These are phyloP conservation scores for Microctenopoma steveboyesi DNA, from an alignment of 2,797 vertebrate genomes.

Conservation along the genomic window DNA sequence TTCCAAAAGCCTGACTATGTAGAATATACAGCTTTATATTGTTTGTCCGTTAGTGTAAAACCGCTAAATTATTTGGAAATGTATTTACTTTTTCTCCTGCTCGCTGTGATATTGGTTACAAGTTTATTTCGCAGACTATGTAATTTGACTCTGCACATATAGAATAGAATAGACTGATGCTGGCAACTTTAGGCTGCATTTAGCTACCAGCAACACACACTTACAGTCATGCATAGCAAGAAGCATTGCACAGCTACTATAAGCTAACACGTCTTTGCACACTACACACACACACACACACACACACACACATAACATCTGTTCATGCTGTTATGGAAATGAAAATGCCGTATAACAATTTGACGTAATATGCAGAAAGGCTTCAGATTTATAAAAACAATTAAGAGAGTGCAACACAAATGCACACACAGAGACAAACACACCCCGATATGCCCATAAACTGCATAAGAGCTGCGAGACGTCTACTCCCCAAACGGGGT, in stretches of 20 bases:
- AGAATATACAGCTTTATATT: not conserved
- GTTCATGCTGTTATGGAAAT: constrained; percentile 41
- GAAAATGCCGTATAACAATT: constrained; percentile 43
- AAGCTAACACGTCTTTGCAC: not conserved
- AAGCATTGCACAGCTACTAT: constrained; percentile 8
- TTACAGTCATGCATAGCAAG: not conserved
- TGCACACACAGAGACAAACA: constrained; percentile 2
- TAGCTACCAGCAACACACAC: constrained; percentile 23
- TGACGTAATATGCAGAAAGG: not conserved
- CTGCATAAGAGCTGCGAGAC: constrained; percentile 63
- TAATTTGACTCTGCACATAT: no score
- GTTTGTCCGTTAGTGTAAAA: no score
- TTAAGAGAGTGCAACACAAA: constrained; percentile 5
- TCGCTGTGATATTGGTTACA: no score
- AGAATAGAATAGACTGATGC: constrained; percentile 8
- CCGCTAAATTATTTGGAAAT: no score
- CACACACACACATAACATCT: constrained; percentile 48
- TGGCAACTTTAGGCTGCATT: constrained; percentile 42
- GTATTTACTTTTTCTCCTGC: no score
- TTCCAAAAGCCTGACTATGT: not conserved
- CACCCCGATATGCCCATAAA: constrained; percentile 31
- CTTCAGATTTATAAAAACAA: constrained; percentile 33
- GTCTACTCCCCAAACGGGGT: constrained; percentile 73
- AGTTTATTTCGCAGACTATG: no score
- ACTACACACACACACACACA: not conserved